phyloP scores from a whole-genome alignment of 2,797 vertebrate genomes.

The Takifugu rubripes region DNA sequence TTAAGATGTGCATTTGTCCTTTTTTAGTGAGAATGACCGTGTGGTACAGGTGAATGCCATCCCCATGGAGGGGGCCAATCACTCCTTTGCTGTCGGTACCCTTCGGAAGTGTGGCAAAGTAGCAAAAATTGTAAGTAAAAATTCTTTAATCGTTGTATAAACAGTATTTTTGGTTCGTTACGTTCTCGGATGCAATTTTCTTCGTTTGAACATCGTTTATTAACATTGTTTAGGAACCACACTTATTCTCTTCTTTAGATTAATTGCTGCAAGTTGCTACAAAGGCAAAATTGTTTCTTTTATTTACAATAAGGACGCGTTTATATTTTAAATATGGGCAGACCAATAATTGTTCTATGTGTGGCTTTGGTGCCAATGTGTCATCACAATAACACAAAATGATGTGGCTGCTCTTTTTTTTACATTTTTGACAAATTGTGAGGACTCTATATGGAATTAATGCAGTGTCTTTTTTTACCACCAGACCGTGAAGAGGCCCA shows the following conservation, averaged over 20 bases:
- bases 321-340: too few relatives aligned
- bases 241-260: too few relatives aligned
- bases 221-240: too few relatives aligned
- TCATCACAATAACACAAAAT: too few relatives aligned
- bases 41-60: slow-evolving; percentile 89
- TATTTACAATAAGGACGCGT: too few relatives aligned
- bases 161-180: neutral
- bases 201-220: too few relatives aligned
- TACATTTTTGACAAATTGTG: neutral
- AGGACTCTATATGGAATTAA: neutral
- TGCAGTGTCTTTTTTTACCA: neutral
- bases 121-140: slow-evolving; percentile 88
- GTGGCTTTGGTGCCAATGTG: too few relatives aligned
- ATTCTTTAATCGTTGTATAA: neutral
- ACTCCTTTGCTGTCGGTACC: slow-evolving; percentile 92
- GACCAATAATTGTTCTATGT: too few relatives aligned
- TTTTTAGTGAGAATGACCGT: slow-evolving; percentile 87
- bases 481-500: slow-evolving; percentile 89
- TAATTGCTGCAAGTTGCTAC: too few relatives aligned
- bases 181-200: too few relatives aligned
- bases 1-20: slow-evolving; percentile 4
- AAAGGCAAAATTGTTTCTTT: too few relatives aligned
- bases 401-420: too few relatives aligned
- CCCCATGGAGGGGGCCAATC: slow-evolving; percentile 87
- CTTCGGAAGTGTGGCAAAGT: slow-evolving; percentile 96